These are phyloP conservation scores for Hemibagrus guttatus DNA, from an alignment of 2,797 vertebrate species.

Conservation along the genomic window DNA sequence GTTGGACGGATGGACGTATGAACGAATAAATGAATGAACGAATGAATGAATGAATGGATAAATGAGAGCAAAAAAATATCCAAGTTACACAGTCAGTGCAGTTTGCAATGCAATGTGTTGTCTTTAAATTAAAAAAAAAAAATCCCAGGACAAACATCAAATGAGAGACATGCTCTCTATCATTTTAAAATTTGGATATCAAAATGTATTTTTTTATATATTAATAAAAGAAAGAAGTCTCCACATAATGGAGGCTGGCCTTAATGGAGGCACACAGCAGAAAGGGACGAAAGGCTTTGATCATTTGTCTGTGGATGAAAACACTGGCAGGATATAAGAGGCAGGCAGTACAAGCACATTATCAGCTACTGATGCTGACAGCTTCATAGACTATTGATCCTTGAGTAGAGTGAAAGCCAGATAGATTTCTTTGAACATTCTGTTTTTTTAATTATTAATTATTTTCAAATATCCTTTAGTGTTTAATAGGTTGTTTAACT, in stretches of 20 bases:
- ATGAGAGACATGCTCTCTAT: neutral
- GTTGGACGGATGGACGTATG: no score
- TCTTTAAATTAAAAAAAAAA: neutral
- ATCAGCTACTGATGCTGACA: constrained; percentile 54
- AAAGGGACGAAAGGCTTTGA: constrained; percentile 49
- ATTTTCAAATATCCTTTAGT: constrained; percentile 34
- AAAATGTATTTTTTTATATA: neutral
- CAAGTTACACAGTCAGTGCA: no score
- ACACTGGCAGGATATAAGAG: constrained; percentile 54
- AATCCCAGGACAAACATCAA: constrained; percentile 2
- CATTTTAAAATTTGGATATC: neutral
- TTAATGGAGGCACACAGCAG: constrained; percentile 31
- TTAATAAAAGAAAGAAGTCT: constrained; percentile 25
- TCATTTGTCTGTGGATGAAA: constrained; percentile 55
- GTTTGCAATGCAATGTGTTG: no score
- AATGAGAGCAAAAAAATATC: neutral
- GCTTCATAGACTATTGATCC: constrained; percentile 54
- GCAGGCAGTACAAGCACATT: constrained; percentile 54
- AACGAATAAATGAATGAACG: neutral
- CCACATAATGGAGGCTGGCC: constrained; percentile 9
- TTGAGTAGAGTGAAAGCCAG: constrained; percentile 40
- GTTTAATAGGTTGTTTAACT: constrained; percentile 29
- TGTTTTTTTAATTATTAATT: constrained; percentile 1
- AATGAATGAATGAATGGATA: neutral
- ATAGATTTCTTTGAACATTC: constrained; percentile 47